These are phyloP conservation scores for Neotoxoptera formosana DNA, from an alignment of 1,140 invertebrate genomes.

Conservation along the genomic window DNA sequence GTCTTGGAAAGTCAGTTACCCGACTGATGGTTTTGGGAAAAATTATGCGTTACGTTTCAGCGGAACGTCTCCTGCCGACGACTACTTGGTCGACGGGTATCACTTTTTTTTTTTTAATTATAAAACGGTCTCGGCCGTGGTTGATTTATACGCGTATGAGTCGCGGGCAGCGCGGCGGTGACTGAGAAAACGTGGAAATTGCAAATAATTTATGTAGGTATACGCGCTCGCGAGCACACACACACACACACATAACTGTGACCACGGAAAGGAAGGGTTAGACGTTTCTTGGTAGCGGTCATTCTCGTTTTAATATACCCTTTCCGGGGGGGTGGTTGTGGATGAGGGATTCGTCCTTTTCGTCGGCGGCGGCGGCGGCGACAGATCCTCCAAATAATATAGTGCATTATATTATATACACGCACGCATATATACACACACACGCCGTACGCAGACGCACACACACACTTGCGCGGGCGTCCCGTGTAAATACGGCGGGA, in stretches of 20 bases:
- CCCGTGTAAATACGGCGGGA: constrained; percentile 6
- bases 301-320: constrained; percentile 50
- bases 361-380: neutral
- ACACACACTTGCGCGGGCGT: neutral
- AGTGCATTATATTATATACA: neutral
- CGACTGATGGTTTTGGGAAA: neutral
- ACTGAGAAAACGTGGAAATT: constrained; percentile 1
- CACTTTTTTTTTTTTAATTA: constrained; percentile 41
- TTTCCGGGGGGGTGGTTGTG: neutral
- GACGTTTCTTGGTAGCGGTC: constrained; percentile 45
- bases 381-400: constrained; percentile 9
- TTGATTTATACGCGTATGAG: neutral
- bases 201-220: constrained; percentile 32
- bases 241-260: neutral
- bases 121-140: neutral
- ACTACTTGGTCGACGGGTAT: neutral
- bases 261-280: neutral
- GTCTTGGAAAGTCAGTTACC: neutral
- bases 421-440: neutral
- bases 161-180: neutral
- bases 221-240: neutral
- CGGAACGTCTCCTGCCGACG: neutral
- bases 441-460: neutral
- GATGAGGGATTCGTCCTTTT: constrained; percentile 12
- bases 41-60: neutral